Base-by-base conservation (phyloP, 1,140 invertebrate genomes). In the Ridgeia piscesae region DNA sequence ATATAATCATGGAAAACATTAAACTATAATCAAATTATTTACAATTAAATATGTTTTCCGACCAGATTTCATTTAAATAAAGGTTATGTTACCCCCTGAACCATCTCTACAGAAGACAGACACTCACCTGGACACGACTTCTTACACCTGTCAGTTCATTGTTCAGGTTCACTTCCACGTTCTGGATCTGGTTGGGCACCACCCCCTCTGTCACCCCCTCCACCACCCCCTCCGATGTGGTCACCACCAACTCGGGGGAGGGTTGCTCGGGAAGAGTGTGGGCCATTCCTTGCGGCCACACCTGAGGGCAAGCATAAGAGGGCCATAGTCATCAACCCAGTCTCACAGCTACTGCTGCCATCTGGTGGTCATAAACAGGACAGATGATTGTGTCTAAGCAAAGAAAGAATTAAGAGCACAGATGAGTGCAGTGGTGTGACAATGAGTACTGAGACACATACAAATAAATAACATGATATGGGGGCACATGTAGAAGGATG, bases 261-360 rank as follows among this genome's bases (percentile, higher is more conserved):
- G 95, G 95, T 89, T 96, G 95, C 48, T 94, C 94, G 0, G 96
- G 96, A 31, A 96, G 94, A 0, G 96, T 96, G 91, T 95, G 94
- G 17, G 95, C 94, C 17, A 94, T 94, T 8, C 96, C 96, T 93
- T 94, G 93, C 17, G 96, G 96, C 96, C 96, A 96, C 1, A 96
- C 96, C 94, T 96, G 34, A 42, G 35, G 34, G 91, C 9, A 92
- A 33, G 31, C 91, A 91, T 17, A 34, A 90, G 14, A 31, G 58
- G 17, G 17, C 2, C 4, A 14, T 4, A 21, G 2, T 77, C 27
- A 14, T 4, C 58, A 77, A 77, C 58, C 2, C n/a, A 21, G 58
- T 77, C 27, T 77, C 11, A 4, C 27, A 27, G 14, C 58, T 77
- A 31, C 11, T 77, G 17, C 27, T 77, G 17, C 2, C 58, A 77